These are phyloP conservation scores for Steatocranus sp. DNA, from an alignment of 2,797 vertebrate genomes.

Conservation along the genomic window DNA sequence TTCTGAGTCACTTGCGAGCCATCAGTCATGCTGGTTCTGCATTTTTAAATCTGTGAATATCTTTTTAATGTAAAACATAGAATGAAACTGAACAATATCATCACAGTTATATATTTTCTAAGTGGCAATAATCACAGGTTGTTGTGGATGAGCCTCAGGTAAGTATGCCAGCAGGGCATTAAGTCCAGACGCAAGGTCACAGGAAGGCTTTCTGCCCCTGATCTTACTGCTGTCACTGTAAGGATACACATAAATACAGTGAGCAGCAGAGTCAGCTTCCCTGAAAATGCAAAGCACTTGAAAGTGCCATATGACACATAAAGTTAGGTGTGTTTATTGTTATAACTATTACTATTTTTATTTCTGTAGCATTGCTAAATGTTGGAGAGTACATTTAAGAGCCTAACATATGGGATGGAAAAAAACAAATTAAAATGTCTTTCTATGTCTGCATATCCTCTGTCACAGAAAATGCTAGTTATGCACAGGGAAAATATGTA, in stretches of 20 bases:
- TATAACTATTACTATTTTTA: conserved; percentile 11
- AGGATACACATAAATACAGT: conserved; percentile 10
- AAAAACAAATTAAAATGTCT: conserved; percentile 32
- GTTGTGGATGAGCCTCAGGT: not conserved
- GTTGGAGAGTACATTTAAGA: conserved; percentile 1
- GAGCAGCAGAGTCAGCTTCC: not conserved
- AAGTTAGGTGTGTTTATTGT: not conserved
- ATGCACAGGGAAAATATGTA: not conserved
- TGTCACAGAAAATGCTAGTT: not conserved
- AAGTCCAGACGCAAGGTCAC: not conserved
- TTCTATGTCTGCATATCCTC: not conserved
- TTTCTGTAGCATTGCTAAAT: not conserved
- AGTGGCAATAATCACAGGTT: not conserved
- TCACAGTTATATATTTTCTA: not conserved
- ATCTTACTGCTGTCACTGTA: conserved; percentile 23
- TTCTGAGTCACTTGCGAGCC: not conserved
- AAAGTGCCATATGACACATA: not conserved
- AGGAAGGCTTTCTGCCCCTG: not conserved
- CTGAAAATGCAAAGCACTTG: not conserved
- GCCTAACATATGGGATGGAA: conserved; percentile 59
- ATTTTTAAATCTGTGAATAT: not conserved
- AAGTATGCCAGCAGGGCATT: not conserved
- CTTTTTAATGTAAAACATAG: not conserved
- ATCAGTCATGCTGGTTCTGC: not conserved
- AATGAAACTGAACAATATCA: not conserved